phyloP scores from a whole-genome alignment of 2,113 vertebrate genomes.

The Melanerpes aurifrons region DNA sequence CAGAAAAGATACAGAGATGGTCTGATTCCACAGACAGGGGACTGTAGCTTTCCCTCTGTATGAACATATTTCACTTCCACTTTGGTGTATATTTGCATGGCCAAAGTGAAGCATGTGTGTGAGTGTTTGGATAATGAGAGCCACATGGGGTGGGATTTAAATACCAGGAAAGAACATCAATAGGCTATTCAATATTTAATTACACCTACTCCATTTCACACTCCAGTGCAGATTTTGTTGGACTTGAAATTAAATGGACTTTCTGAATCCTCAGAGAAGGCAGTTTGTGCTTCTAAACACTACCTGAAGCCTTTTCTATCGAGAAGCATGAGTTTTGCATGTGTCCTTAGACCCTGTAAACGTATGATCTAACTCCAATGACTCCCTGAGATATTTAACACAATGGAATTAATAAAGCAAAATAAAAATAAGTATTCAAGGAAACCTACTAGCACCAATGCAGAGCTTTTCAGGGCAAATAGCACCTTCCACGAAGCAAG shows the following conservation, averaged over 20 bases:
- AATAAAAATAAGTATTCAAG: background rate
- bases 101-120: background rate
- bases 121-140: background rate
- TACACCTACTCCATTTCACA: background rate
- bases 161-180: background rate
- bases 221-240: background rate
- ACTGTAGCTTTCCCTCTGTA: accelerated
- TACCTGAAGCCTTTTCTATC: background rate
- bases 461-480: background rate
- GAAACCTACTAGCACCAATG: background rate
- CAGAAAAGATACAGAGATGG: background rate
- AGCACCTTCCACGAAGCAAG: background rate
- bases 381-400: background rate
- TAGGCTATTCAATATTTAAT: background rate
- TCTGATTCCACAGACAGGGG: background rate
- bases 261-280: background rate
- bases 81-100: background rate
- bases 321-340: background rate
- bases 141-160: background rate
- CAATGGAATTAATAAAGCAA: background rate
- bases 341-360: background rate
- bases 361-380: background rate
- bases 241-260: background rate
- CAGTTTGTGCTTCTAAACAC: background rate
- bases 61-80: background rate